A percentile compares a stretch with the other conserved stretches of the same genome.
Evolutionary conservation across 2,113 vertebrate species (phyloP).

Genomic region (Paralichthys olivaceus): DNA sequence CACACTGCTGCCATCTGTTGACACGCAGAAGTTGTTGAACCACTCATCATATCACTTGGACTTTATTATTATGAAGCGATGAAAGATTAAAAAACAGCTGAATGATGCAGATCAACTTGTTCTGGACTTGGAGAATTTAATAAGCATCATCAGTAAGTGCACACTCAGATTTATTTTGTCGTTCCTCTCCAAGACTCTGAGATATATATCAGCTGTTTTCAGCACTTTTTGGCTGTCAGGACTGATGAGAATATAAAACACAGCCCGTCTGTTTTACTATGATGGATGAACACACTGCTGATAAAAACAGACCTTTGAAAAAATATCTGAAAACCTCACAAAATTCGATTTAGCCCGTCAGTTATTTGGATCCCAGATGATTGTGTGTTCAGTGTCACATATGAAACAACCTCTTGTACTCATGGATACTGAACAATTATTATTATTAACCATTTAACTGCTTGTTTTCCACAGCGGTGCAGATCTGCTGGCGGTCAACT

Average conservation of each 20-base stretch:
- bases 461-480: constrained; percentile 85
- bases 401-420: background rate
- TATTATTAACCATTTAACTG: background rate
- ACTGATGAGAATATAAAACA: background rate
- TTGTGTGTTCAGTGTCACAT: background rate
- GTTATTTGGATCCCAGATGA: constrained; percentile 12
- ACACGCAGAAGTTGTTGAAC: constrained; percentile 23
- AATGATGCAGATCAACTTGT: constrained; percentile 41
- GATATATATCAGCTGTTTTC: constrained; percentile 4
- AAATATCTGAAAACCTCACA: background rate
- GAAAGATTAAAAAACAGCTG: constrained; percentile 26
- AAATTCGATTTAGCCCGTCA: background rate
- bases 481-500: constrained; percentile 94
- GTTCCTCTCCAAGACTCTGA: background rate
- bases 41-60: constrained; percentile 6
- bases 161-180: constrained; percentile 21
- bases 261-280: background rate
- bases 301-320: too few species aligned
- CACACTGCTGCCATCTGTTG: constrained; percentile 57
- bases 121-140: constrained; percentile 18
- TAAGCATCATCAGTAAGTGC: constrained; percentile 2
- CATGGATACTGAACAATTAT: background rate
- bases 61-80: constrained; percentile 16
- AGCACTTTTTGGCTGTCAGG: background rate
- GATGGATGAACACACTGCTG: background rate